Conservation (phyloP, 2,888 invertebrate species). For the Chloromyia formosa region DNA sequence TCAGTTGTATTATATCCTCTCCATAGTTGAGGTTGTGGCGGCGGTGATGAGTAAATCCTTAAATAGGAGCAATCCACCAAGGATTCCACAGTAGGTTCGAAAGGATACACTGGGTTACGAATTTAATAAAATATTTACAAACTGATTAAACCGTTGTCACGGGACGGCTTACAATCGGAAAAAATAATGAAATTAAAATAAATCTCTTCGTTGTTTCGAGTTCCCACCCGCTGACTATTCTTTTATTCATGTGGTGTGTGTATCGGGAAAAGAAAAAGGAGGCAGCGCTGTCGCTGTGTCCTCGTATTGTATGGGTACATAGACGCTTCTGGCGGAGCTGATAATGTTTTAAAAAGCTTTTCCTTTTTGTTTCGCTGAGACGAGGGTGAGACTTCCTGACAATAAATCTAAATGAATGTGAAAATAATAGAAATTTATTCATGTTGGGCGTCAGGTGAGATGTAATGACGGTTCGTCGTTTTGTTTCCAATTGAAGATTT, state of each 20-base stretch:
- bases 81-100: background rate
- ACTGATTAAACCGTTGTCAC: slow-evolving; percentile 34
- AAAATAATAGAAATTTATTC: slow-evolving; percentile 17
- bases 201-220: background rate
- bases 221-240: background rate
- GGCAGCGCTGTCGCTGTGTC: too few species aligned
- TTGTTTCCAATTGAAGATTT: too few species aligned
- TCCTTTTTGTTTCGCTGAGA: too few species aligned
- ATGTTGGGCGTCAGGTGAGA: background rate
- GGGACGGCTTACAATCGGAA: slow-evolving; percentile 24
- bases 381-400: background rate
- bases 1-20: slow-evolving; percentile 11
- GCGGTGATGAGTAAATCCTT: slow-evolving; percentile 11
- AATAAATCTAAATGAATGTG: background rate
- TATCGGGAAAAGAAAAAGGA: background rate
- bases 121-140: slow-evolving; percentile 34
- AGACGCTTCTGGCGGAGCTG: too few species aligned
- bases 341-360: too few species aligned
- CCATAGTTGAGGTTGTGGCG: background rate
- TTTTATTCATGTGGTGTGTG: slow-evolving; percentile 8
- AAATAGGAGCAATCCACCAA: slow-evolving; percentile 7
- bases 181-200: slow-evolving; percentile 34
- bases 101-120: slow-evolving; percentile 1
- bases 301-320: too few species aligned
- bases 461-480: too few species aligned